These are phyloP conservation scores for Pyrgilauda ruficollis DNA, from an alignment of 2,113 vertebrate genomes.

Conservation along the genomic window DNA sequence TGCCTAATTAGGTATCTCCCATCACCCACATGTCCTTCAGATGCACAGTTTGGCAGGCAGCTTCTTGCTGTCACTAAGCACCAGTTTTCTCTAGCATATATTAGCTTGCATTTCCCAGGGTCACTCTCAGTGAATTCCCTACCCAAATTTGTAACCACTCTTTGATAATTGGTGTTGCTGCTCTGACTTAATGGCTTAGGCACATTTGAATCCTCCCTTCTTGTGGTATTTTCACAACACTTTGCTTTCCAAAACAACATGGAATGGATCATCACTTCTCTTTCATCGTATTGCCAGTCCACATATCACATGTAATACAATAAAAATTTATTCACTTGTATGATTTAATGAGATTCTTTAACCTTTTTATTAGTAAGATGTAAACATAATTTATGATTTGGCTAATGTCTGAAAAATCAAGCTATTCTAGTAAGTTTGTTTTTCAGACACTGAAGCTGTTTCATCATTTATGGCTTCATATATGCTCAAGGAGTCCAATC, in stretches of 20 bases:
- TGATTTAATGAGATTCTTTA: background rate
- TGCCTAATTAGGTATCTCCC: background rate
- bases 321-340: background rate
- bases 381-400: background rate
- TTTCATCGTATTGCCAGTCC: background rate
- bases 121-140: background rate
- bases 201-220: background rate
- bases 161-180: accelerated
- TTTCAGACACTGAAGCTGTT: background rate
- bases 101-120: background rate
- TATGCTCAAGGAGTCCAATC: background rate
- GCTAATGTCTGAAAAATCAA: background rate
- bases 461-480: background rate
- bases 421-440: background rate
- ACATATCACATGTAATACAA: background rate
- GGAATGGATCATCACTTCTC: background rate
- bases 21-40: background rate
- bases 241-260: background rate
- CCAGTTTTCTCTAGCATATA: background rate
- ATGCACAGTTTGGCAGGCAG: background rate
- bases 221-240: accelerated
- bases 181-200: background rate
- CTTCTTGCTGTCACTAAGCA: background rate
- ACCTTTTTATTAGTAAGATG: background rate
- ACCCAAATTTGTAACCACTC: background rate